Conservation (phyloP, 1,140 invertebrate species). For the Drosophila ohnishii region DNA sequence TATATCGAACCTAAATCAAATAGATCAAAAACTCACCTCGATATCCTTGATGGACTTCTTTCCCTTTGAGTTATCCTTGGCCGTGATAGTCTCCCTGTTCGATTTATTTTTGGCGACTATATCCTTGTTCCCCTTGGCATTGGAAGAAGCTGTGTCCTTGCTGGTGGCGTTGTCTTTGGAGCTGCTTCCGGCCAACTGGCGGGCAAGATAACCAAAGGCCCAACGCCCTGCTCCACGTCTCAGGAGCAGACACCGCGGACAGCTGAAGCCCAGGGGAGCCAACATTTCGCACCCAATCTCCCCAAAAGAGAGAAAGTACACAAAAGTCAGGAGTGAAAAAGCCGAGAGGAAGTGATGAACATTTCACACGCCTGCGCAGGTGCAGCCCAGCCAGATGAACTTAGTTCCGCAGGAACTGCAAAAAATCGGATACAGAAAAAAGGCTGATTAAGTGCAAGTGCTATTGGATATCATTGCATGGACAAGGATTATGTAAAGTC, state of each 20-base stretch:
- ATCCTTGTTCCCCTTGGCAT: neutral
- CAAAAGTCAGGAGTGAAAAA: constrained; percentile 29
- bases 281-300: constrained; percentile 72
- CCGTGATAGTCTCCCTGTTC: neutral
- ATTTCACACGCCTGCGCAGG: constrained; percentile 70
- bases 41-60: constrained; percentile 39
- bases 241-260: constrained; percentile 86
- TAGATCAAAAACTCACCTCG: constrained; percentile 25
- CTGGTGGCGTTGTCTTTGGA: constrained; percentile 4
- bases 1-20: neutral
- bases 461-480: constrained; percentile 64
- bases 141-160: constrained; percentile 2
- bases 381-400: constrained; percentile 51
- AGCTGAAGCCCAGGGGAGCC: constrained; percentile 91
- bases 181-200: constrained; percentile 36
- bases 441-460: constrained; percentile 32
- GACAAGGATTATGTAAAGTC: constrained; percentile 58
- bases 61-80: constrained; percentile 10
- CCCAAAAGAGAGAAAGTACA: constrained; percentile 14
- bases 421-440: constrained; percentile 65
- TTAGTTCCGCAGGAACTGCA: constrained; percentile 76
- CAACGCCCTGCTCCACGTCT: constrained; percentile 21
- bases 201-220: constrained; percentile 6
- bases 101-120: neutral
- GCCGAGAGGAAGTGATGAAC: constrained; percentile 51